Conservation (phyloP, 2,888 invertebrate genomes). For the Drosophila barbarae region DNA sequence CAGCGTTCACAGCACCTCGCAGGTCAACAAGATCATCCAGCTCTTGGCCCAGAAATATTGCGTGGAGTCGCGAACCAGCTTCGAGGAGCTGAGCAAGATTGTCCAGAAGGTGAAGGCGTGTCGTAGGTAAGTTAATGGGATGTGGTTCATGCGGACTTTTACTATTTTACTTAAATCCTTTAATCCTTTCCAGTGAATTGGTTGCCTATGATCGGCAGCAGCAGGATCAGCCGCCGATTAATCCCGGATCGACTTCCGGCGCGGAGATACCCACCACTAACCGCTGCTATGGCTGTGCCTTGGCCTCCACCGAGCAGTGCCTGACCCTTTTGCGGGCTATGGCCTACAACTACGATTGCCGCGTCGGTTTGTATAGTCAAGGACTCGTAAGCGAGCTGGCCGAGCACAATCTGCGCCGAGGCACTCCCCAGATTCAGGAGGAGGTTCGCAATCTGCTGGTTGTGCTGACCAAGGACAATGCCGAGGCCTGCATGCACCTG, state of each 20-base stretch:
- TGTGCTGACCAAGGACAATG: conserved; percentile 92
- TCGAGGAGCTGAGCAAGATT: conserved; percentile 95
- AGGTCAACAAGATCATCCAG: conserved; percentile 96
- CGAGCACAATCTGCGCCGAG: conserved; percentile 92
- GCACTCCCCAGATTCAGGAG: conserved; percentile 90
- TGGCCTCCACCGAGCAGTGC: conserved; percentile 96
- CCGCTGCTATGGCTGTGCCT: conserved; percentile 92
- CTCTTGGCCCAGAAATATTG: conserved; percentile 96
- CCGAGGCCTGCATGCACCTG: conserved; percentile 85
- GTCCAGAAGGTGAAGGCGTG: conserved; percentile 95
- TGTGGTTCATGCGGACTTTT: background rate
- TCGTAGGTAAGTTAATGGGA: conserved; percentile 81
- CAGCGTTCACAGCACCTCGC: conserved; percentile 81
- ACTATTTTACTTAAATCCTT: background rate
- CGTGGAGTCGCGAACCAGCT: conserved; percentile 95
- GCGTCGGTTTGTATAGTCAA: conserved; percentile 88
- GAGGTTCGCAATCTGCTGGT: conserved; percentile 94
- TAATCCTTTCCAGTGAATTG: conserved; percentile 83
- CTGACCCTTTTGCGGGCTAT: conserved; percentile 93
- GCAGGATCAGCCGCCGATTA: conserved; percentile 80
- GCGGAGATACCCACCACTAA: conserved; percentile 80
- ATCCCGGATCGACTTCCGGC: conserved; percentile 46
- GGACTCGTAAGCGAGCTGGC: conserved; percentile 94
- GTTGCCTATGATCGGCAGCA: conserved; percentile 93
- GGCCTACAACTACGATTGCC: conserved; percentile 88